Conservation (phyloP, 2,113 vertebrate species). For the Dermatemys mawii region DNA sequence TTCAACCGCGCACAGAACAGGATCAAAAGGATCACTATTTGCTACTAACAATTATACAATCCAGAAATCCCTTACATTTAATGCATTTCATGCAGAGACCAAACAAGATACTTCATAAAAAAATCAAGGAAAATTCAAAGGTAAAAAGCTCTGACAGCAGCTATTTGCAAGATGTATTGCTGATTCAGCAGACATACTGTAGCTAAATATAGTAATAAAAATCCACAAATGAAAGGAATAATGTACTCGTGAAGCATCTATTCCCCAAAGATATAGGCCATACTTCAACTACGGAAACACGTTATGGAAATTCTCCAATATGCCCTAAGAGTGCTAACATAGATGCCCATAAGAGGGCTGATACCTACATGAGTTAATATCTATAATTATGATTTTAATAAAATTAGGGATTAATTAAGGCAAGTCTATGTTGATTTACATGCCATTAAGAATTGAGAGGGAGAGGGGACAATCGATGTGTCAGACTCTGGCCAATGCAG, state of each 20-base stretch:
- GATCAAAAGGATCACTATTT: background rate
- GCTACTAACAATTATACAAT: background rate
- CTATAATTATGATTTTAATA: background rate
- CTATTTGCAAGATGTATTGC: conserved; percentile 47
- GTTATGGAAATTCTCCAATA: background rate
- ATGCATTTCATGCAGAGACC: conserved; percentile 20
- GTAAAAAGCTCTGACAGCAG: conserved; percentile 59
- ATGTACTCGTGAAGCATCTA: conserved; percentile 27
- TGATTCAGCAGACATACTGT: conserved; percentile 52
- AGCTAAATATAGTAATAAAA: conserved; percentile 50
- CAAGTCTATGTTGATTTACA: background rate
- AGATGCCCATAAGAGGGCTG: background rate
- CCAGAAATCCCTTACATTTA: conserved; percentile 2
- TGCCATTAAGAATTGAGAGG: background rate
- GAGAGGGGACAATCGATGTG: background rate
- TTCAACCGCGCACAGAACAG: background rate
- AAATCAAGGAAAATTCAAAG: conserved; percentile 53
- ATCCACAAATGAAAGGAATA: conserved; percentile 42
- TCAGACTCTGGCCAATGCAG: background rate
- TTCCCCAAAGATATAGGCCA: conserved; percentile 21
- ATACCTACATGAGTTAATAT: background rate
- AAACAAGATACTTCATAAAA: conserved; percentile 14
- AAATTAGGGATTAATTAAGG: background rate
- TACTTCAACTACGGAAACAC: conserved; percentile 5
- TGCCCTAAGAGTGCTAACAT: background rate